Evolutionary conservation across 2,113 vertebrate species (phyloP).

Genomic region (Marmota flaviventris): DNA sequence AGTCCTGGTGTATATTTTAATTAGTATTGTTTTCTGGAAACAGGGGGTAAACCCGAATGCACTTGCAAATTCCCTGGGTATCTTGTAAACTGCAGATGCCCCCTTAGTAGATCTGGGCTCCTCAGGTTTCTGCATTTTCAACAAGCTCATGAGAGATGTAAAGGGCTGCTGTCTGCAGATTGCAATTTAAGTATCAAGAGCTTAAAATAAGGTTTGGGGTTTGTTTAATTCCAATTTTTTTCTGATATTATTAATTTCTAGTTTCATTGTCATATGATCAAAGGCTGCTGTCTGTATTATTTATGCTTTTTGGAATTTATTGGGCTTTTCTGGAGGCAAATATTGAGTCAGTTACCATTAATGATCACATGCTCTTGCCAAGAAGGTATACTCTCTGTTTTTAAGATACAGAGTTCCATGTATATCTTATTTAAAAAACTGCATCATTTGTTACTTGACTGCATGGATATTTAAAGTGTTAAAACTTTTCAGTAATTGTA

Average conservation of each 20-base stretch:
- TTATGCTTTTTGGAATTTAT: slow-evolving; percentile 33
- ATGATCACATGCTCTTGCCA: not conserved
- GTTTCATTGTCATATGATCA: not conserved
- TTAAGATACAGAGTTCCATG: not conserved
- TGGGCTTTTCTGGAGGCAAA: not conserved
- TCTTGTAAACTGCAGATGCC: not conserved
- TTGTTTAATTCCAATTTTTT: not conserved
- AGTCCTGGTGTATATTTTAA: slow-evolving; percentile 37
- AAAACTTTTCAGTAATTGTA: not conserved
- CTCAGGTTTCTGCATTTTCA: not conserved
- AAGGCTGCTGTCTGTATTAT: not conserved
- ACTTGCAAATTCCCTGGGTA: not conserved
- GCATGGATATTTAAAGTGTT: not conserved
- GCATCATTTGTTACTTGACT: not conserved
- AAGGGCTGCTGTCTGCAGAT: not conserved
- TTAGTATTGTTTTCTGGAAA: slow-evolving; percentile 24
- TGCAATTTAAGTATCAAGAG: not conserved
- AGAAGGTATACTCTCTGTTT: not conserved
- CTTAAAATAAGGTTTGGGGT: not conserved
- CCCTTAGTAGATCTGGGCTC: not conserved
- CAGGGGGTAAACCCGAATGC: not conserved
- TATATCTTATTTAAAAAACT: not conserved
- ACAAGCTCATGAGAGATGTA: not conserved
- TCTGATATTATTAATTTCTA: slow-evolving; percentile 12
- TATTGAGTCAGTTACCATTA: not conserved